Evolutionary conservation across 2,888 invertebrate genomes (phyloP).

Genomic region (Andrena flavipes): DNA sequence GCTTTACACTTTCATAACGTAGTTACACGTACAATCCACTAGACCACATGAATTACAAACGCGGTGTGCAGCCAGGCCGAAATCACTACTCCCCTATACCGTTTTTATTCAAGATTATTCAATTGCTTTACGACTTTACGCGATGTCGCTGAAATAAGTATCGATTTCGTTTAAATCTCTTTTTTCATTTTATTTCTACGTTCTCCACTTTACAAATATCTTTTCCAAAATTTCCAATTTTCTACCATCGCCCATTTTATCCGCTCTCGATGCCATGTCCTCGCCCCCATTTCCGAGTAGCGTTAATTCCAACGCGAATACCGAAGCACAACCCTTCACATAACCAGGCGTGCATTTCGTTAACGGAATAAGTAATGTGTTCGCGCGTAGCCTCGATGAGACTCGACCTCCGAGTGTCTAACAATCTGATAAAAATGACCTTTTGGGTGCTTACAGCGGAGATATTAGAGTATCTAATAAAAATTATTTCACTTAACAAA

Average conservation of each 20-base stretch:
- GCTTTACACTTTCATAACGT: constrained; percentile 47
- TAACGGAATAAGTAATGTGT: neutral
- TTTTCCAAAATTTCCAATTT: neutral
- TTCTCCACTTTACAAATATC: neutral
- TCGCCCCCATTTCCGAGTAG: neutral
- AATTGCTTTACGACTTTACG: neutral
- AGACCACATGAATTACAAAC: constrained; percentile 29
- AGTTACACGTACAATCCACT: constrained; percentile 31
- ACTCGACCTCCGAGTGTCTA: too few species aligned
- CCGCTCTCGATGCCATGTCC: neutral
- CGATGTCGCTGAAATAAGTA: neutral
- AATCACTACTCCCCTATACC: constrained; percentile 22
- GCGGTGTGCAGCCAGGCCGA: neutral
- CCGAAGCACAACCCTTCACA: neutral
- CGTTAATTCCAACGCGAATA: neutral
- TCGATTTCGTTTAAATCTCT: neutral
- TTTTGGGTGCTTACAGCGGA: too few species aligned
- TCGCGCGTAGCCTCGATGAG: too few species aligned
- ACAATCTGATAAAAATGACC: too few species aligned
- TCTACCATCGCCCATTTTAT: neutral
- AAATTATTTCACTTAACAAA: too few species aligned
- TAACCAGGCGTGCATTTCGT: neutral
- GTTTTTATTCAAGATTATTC: neutral
- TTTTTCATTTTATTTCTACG: neutral
- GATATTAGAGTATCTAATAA: too few species aligned